Evolutionary conservation across 2,797 vertebrate species (phyloP).

Genomic region (Zalophus californianus): DNA sequence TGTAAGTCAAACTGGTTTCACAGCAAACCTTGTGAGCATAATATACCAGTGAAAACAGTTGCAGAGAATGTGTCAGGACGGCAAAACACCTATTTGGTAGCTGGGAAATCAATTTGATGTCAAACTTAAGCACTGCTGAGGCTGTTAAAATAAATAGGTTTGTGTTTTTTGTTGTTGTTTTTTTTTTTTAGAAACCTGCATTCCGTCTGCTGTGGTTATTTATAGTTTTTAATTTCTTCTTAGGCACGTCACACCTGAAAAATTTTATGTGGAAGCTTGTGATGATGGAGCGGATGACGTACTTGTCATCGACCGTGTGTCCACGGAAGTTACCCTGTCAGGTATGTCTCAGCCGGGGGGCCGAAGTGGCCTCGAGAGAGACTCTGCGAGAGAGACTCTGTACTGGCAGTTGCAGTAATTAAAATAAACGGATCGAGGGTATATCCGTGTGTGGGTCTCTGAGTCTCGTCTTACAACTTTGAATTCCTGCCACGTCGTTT

Average conservation of each 20-base stretch:
- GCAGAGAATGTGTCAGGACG: not conserved
- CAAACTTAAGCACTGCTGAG: not conserved
- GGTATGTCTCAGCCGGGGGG: constrained; percentile 86
- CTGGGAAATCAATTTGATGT: not conserved
- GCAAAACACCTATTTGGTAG: accelerated
- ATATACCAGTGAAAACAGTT: not conserved
- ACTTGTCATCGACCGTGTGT: constrained; percentile 95
- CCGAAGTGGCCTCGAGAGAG: not conserved
- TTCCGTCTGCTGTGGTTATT: constrained; percentile 21
- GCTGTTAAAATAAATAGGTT: not conserved
- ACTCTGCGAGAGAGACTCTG: not conserved
- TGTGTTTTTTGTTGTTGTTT: not conserved
- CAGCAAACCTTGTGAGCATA: not conserved
- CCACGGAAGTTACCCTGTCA: constrained; percentile 95
- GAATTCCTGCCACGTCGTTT: not conserved
- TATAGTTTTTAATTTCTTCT: constrained; percentile 41
- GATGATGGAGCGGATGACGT: constrained; percentile 93
- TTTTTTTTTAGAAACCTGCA: not conserved
- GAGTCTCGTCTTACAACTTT: not conserved
- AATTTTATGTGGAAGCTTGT: constrained; percentile 95
- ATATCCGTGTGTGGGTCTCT: not conserved
- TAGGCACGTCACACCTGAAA: constrained; percentile 95
- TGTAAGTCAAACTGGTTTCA: not conserved
- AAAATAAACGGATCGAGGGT: not conserved
- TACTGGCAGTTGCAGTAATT: accelerated